Conservation (phyloP, 1,140 invertebrate species). For the Sipha flava region DNA sequence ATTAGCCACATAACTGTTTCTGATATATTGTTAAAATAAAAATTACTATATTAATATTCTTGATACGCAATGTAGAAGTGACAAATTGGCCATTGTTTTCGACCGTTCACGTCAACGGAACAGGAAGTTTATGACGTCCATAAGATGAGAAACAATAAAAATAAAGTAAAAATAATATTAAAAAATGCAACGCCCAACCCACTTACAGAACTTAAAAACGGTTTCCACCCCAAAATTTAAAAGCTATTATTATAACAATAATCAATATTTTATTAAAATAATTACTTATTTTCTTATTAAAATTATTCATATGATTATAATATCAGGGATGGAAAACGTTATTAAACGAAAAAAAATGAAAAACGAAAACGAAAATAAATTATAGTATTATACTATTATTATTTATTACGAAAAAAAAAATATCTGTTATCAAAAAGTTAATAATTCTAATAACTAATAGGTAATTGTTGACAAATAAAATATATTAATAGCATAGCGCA, state of each 20-base stretch:
- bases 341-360: no score
- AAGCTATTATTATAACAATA: not conserved
- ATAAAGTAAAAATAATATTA: not conserved
- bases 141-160: slow-evolving; percentile 4
- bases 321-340: no score
- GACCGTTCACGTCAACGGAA: slow-evolving; percentile 1
- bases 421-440: no score
- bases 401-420: no score
- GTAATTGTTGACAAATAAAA: no score
- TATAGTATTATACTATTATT: no score
- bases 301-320: no score
- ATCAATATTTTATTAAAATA: not conserved
- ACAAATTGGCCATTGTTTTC: slow-evolving; percentile 29
- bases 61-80: not conserved
- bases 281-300: no score
- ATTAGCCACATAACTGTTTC: not conserved
- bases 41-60: slow-evolving; percentile 21
- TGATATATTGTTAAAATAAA: not conserved
- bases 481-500: no score
- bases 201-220: not conserved
- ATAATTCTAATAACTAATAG: no score
- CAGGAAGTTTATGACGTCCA: slow-evolving; percentile 16
- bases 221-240: not conserved
- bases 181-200: not conserved
- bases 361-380: no score